Evolutionary conservation across 2,113 vertebrate species (phyloP).

Genomic region (Hippotragus niger): DNA sequence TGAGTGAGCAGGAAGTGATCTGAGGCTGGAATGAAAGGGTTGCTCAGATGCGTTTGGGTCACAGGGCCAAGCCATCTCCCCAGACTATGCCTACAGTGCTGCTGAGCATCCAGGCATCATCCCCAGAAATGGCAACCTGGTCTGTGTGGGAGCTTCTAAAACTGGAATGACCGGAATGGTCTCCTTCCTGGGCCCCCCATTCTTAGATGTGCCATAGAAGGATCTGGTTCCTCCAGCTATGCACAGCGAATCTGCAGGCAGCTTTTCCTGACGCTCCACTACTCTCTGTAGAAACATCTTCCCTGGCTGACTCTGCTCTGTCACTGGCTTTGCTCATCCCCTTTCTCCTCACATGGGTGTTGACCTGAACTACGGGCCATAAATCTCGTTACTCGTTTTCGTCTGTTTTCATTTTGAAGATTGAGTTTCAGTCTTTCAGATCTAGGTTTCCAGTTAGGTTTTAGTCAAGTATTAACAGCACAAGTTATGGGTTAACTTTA

Average conservation of each 20-base stretch:
- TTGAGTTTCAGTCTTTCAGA: slow-evolving; percentile 79
- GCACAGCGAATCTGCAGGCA: slow-evolving; percentile 86
- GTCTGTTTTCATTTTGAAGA: slow-evolving; percentile 72
- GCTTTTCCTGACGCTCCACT: slow-evolving; percentile 85
- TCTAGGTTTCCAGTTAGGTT: slow-evolving; percentile 27
- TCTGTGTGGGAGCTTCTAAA: slow-evolving; percentile 90
- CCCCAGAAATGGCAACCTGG: slow-evolving; percentile 92
- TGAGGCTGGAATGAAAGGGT: slow-evolving; percentile 97
- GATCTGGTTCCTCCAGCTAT: slow-evolving; percentile 79
- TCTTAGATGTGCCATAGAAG: slow-evolving; percentile 84
- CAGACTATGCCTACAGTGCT: slow-evolving; percentile 91
- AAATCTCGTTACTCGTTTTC: slow-evolving; percentile 79
- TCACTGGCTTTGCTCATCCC: slow-evolving; percentile 81
- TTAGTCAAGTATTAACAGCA: slow-evolving; percentile 77
- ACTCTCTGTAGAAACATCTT: slow-evolving; percentile 75
- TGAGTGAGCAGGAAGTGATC: slow-evolving; percentile 93
- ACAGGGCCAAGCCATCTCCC: slow-evolving; percentile 92
- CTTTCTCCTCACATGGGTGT: slow-evolving; percentile 74
- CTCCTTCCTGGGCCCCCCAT: slow-evolving; percentile 46
- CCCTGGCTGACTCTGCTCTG: slow-evolving; percentile 80
- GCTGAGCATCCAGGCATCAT: slow-evolving; percentile 95
- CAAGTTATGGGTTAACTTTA: slow-evolving; percentile 73
- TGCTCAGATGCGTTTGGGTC: slow-evolving; percentile 95
- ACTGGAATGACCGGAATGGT: not conserved
- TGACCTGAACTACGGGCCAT: slow-evolving; percentile 79